These are phyloP conservation scores for Sesamia nonagrioides DNA, from an alignment of 1,140 invertebrate species.

Conservation along the genomic window DNA sequence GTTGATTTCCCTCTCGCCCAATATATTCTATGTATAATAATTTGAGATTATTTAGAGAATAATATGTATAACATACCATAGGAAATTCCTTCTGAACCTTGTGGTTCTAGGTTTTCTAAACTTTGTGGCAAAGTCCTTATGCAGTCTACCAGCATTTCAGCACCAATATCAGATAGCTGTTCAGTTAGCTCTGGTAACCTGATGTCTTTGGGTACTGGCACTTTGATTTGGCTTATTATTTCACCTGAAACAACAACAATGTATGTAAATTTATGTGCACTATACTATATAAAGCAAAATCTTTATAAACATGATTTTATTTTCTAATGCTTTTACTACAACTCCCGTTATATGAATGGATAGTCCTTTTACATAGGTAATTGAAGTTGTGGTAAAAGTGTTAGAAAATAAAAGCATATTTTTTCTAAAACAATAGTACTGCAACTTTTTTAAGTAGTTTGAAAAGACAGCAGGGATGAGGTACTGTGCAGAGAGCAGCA, in stretches of 20 bases:
- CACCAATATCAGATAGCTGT: constrained; percentile 91
- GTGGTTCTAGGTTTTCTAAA: constrained; percentile 88
- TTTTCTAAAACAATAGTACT: no score
- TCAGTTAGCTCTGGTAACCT: constrained; percentile 90
- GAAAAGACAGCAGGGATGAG: no score
- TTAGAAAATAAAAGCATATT: no score
- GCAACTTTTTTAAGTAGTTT: no score
- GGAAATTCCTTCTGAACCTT: constrained; percentile 89
- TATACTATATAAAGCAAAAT: not conserved
- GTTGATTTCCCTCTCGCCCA: no score
- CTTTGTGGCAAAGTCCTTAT: constrained; percentile 89
- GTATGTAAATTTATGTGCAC: constrained; percentile 3
- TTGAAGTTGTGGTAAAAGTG: no score
- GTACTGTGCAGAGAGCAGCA: no score
- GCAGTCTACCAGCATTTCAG: constrained; percentile 90
- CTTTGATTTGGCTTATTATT: constrained; percentile 90
- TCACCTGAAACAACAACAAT: constrained; percentile 81
- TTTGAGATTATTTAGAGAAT: not conserved
- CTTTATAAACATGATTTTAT: not conserved
- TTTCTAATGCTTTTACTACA: no score
- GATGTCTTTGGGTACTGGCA: constrained; percentile 89
- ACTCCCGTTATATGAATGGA: no score
- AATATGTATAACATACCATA: constrained; percentile 89
- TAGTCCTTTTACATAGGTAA: no score
- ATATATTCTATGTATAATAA: no score